Evolutionary conservation across 2,888 invertebrate species (phyloP).

Genomic region (Ariolimax columbianus): DNA sequence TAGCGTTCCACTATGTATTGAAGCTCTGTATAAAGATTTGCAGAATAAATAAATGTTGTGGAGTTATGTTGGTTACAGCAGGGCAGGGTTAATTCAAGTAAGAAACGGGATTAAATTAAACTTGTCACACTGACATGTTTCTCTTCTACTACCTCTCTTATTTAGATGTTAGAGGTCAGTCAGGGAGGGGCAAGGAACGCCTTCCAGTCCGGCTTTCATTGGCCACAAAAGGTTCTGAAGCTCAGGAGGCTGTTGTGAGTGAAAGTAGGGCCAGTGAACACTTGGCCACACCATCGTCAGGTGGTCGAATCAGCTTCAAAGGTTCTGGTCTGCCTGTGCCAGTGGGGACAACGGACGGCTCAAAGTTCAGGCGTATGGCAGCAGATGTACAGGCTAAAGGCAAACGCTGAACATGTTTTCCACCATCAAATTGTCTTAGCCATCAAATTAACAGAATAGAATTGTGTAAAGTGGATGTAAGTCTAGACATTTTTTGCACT

Average conservation of each 20-base stretch:
- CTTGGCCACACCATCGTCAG: constrained; percentile 74
- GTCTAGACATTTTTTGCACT: neutral
- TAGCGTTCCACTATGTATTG: too few relatives aligned
- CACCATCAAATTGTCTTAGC: neutral
- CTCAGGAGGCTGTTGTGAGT: constrained; percentile 34
- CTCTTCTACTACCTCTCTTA: constrained; percentile 37
- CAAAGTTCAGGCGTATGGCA: constrained; percentile 68
- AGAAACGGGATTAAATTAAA: too few relatives aligned
- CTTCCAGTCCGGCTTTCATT: constrained; percentile 69
- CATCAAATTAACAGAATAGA: neutral
- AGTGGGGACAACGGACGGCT: constrained; percentile 68
- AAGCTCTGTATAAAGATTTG: too few relatives aligned
- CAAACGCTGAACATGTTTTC: constrained; percentile 37
- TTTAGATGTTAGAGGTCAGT: constrained; percentile 62
- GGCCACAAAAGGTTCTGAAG: constrained; percentile 63
- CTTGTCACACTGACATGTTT: constrained; percentile 24
- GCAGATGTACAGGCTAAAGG: constrained; percentile 53
- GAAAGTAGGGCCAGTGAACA: constrained; percentile 71
- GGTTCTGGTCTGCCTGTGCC: constrained; percentile 74
- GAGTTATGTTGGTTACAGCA: too few relatives aligned
- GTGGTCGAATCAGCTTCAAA: constrained; percentile 71
- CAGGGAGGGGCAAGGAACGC: constrained; percentile 68
- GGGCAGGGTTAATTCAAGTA: too few relatives aligned
- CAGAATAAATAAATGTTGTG: too few relatives aligned
- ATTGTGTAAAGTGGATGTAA: neutral